Evolutionary conservation across 1,140 invertebrate species (phyloP), one percentile per base, ranked within the genome.

Genomic region (Ctenoplectra terminalis): DNA sequence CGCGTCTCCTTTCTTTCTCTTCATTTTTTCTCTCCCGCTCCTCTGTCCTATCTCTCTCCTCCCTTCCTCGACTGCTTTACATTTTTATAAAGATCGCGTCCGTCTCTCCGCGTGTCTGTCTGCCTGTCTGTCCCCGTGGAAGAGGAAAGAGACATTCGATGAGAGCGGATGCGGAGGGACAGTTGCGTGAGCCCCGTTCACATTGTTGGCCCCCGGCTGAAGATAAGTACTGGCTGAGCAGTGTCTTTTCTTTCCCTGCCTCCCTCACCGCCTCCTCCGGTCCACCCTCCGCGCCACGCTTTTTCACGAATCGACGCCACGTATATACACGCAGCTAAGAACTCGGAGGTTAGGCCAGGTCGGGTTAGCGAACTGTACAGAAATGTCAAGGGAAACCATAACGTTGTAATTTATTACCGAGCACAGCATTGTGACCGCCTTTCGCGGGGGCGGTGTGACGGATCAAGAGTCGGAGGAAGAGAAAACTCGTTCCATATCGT

Each of bases 151-250:
- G 90, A 91, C 83, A 90, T 93, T 93, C 92, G 92, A 93, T 93
- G 92, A 93, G 93, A 93, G 92, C 92, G 93, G 93, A 93, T 93
- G 92, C 90, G 77, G 89, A 93, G 90, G 91, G 91, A 93, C 92
- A 93, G 90, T 93, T 92, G 93, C 92, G 92, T 93, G 93, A 88
- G 86, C 71, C n/a, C 84, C 76, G 84, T 85, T 85, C 75, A 86
- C 86, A 92, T 93, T 93, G 92, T 93, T 90, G 90, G 83, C 84
- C 79, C 66, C 80, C 76, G 56, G 75, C 82, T 77, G 37, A 82
- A 76, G 81, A 88, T 90, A 89, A 90, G 88, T 90, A 88, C 88
- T 64, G 81, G 56, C 86, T 84, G 81, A 82, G 52, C 71, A 67
- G 48, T 48, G 69, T 54, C 61, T 85, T 82, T 64, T 71, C 67